These are phyloP conservation scores for Agrotis puta DNA, from an alignment of 2,888 invertebrate species.

Conservation along the genomic window DNA sequence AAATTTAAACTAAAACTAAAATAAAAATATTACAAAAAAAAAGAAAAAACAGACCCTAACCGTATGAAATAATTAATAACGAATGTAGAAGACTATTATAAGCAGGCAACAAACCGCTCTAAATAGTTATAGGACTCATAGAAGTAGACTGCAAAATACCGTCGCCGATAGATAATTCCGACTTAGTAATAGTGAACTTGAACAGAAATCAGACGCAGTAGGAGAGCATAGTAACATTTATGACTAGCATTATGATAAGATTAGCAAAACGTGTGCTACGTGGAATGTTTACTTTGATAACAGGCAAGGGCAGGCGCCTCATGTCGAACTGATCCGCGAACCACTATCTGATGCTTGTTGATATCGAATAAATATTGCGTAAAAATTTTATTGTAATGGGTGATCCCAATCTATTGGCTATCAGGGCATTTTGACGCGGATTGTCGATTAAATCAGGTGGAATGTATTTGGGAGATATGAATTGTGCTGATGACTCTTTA, in stretches of 20 bases:
- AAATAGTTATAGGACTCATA: background rate
- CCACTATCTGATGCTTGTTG: slow-evolving; percentile 13
- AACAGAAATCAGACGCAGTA: slow-evolving; percentile 18
- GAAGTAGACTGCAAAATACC: background rate
- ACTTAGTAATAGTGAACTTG: background rate
- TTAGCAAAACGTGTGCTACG: slow-evolving; percentile 41
- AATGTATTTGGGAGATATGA: slow-evolving; percentile 11
- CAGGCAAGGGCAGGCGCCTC: slow-evolving; percentile 18
- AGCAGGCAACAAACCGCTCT: background rate
- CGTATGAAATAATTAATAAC: background rate
- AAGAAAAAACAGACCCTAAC: too few species aligned
- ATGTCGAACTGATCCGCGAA: slow-evolving; percentile 1
- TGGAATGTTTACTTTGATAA: slow-evolving; percentile 40
- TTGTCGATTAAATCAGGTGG: slow-evolving; percentile 2
- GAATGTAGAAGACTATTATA: background rate
- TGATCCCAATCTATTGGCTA: slow-evolving; percentile 23
- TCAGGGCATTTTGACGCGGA: slow-evolving; percentile 33
- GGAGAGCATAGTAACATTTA: slow-evolving; percentile 32
- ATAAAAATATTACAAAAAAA: too few species aligned
- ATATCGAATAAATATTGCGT: slow-evolving; percentile 43
- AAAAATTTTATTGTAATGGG: slow-evolving; percentile 24
- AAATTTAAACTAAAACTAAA: too few species aligned
- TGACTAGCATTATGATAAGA: slow-evolving; percentile 42
- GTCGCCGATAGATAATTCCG: background rate
- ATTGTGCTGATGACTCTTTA: background rate